A percentile compares a stretch with the other conserved stretches of the same genome.
Conservation (phyloP, 2,888 invertebrate species). For the Tipula helvola region DNA sequence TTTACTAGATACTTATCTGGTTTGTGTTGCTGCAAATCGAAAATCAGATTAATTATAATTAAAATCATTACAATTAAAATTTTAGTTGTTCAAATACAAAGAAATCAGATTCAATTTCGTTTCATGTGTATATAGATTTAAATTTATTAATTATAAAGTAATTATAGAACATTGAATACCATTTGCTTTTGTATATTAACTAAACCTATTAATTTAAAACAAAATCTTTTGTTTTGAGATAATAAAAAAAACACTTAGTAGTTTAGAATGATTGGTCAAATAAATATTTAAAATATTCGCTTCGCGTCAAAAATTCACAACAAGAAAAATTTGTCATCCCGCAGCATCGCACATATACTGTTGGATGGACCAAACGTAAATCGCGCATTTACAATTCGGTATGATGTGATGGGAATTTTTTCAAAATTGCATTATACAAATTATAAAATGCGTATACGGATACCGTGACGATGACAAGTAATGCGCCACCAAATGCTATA, state of each 20-base stretch:
- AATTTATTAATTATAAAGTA: background rate
- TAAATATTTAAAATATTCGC: background rate
- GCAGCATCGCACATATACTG: background rate
- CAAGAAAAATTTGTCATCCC: background rate
- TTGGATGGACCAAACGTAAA: background rate
- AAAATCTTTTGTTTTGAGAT: background rate
- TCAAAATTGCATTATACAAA: conserved; percentile 63
- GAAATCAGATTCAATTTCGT: background rate
- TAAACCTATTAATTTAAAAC: background rate
- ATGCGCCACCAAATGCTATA: conserved; percentile 66
- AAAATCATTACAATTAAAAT: no score
- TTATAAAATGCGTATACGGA: conserved; percentile 79
- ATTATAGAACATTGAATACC: background rate
- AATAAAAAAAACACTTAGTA: background rate
- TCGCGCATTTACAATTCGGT: conserved; percentile 55
- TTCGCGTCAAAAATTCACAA: background rate
- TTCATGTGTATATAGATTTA: background rate
- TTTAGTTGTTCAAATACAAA: no score
- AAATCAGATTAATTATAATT: no score
- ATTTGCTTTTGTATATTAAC: background rate
- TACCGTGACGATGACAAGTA: conserved; percentile 65
- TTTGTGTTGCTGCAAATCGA: no score
- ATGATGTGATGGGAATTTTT: conserved; percentile 69
- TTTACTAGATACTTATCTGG: no score
- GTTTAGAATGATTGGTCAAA: background rate